These are phyloP conservation scores for Gryllus longicercus DNA, from an alignment of 2,888 invertebrate genomes.

Conservation along the genomic window DNA sequence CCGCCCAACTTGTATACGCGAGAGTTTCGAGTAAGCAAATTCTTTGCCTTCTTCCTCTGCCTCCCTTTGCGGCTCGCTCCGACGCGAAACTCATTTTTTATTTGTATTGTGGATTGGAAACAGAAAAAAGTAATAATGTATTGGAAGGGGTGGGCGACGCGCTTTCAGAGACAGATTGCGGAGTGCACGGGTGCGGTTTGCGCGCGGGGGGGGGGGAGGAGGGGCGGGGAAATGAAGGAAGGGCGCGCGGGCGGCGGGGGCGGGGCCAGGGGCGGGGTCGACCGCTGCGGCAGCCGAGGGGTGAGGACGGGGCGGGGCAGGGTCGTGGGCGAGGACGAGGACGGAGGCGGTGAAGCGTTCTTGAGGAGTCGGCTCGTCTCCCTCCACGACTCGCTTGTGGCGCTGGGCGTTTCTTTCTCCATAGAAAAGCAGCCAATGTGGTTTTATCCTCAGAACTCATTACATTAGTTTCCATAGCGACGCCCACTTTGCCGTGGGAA, in stretches of 20 bases:
- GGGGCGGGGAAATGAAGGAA: not conserved
- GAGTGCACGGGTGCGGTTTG: not conserved
- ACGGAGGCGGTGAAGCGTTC: no score
- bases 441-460: no score
- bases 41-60: not conserved
- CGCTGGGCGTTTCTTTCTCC: no score
- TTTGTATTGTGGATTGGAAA: conserved; percentile 17
- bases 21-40: conserved; percentile 10
- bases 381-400: no score
- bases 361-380: no score
- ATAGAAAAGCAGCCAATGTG: no score
- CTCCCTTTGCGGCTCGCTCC: not conserved
- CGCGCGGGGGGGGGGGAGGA: not conserved
- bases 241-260: not conserved
- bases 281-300: no score
- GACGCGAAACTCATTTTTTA: conserved; percentile 8
- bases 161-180: not conserved
- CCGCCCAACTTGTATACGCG: not conserved
- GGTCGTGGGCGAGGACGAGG: no score
- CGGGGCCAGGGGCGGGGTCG: not conserved
- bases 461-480: no score
- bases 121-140: conserved; percentile 17
- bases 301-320: no score
- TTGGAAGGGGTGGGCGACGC: not conserved
- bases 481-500: no score